phyloP scores from a whole-genome alignment of 2,888 invertebrate genomes.

The Spialia ferax region DNA sequence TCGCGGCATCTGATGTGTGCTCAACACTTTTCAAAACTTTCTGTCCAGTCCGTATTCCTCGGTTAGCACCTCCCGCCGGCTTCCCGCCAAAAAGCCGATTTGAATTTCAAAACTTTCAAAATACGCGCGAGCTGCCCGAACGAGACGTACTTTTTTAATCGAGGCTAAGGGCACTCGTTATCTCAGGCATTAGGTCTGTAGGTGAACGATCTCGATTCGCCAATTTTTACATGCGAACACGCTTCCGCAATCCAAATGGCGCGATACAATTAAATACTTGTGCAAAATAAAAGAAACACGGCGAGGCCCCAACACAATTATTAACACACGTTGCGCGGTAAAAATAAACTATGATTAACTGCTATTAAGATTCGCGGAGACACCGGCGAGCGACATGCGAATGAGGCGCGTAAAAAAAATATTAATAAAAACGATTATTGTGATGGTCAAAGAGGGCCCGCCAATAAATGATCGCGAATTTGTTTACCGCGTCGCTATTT shows the following conservation, averaged over 20 bases:
- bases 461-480: conserved; percentile 73
- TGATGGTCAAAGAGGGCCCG: conserved; percentile 59
- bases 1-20: conserved; percentile 78
- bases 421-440: conserved; percentile 59
- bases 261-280: conserved; percentile 71
- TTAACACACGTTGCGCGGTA: conserved; percentile 84
- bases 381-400: conserved; percentile 69
- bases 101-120: conserved; percentile 55
- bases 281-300: conserved; percentile 73
- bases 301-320: conserved; percentile 79
- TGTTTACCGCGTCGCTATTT: conserved; percentile 79
- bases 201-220: conserved; percentile 60
- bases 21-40: conserved; percentile 84
- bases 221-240: conserved; percentile 61
- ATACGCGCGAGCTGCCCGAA: conserved; percentile 48
- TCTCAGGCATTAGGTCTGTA: conserved; percentile 59
- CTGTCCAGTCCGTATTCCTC: conserved; percentile 65
- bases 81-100: conserved; percentile 72
- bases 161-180: conserved; percentile 58
- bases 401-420: conserved; percentile 64
- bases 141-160: conserved; percentile 50
- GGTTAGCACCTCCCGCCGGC: conserved; percentile 58
- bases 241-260: conserved; percentile 73
- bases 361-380: conserved; percentile 84
- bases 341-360: conserved; percentile 86